Evolutionary conservation across 2,113 vertebrate species (phyloP).

Genomic region (Passer domesticus): DNA sequence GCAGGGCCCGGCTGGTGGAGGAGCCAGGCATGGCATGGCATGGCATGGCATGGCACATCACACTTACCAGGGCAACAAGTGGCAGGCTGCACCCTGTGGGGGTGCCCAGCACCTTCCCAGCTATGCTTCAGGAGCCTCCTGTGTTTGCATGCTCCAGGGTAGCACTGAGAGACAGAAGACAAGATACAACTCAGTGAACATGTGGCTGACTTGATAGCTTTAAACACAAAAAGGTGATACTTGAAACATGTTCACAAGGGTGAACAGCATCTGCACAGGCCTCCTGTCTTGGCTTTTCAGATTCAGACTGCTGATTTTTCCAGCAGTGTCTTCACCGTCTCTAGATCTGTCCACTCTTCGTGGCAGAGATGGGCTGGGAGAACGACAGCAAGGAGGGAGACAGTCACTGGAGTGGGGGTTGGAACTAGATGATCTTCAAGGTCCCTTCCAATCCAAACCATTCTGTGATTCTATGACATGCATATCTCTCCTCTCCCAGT

Average conservation of each 20-base stretch:
- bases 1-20: rapidly evolving
- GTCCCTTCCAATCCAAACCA: not conserved
- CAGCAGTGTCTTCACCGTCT: not conserved
- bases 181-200: rapidly evolving
- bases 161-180: not conserved
- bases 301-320: not conserved
- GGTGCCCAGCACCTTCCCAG: not conserved
- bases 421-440: not conserved
- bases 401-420: not conserved
- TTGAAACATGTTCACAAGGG: not conserved
- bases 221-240: not conserved
- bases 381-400: not conserved
- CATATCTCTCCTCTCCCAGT: not conserved
- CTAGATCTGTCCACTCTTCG: not conserved
- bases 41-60: not conserved
- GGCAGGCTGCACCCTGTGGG: not conserved
- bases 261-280: not conserved
- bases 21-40: not conserved
- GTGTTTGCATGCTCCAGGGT: rapidly evolving
- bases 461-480: not conserved
- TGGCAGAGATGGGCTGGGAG: not conserved
- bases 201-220: not conserved
- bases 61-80: not conserved
- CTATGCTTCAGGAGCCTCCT: not conserved
- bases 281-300: not conserved